Conservation (phyloP, 2,888 invertebrate genomes). For the Rhogogaster chlorosoma region DNA sequence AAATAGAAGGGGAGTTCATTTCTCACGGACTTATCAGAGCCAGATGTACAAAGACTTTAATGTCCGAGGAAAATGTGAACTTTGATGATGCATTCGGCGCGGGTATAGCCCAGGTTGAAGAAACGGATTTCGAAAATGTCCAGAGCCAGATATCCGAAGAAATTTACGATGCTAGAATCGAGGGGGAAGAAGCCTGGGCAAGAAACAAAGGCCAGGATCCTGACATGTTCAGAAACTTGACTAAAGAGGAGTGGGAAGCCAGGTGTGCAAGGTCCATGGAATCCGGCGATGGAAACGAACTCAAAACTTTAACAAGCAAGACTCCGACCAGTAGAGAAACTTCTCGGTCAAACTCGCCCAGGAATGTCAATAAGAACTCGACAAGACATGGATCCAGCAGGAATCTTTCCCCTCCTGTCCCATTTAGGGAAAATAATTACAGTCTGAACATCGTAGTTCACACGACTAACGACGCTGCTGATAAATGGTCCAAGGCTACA, state of each 20-base stretch:
- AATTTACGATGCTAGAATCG: background rate
- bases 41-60: background rate
- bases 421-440: background rate
- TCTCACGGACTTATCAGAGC: conserved; percentile 12
- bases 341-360: background rate
- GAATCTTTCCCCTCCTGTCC: conserved; percentile 1
- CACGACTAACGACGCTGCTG: background rate
- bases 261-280: conserved; percentile 64
- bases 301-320: background rate
- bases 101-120: conserved; percentile 68
- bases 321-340: conserved; percentile 9
- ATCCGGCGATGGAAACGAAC: background rate
- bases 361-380: background rate
- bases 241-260: conserved; percentile 75
- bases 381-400: background rate
- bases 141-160: background rate
- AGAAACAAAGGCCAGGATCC: conserved; percentile 67
- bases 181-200: conserved; percentile 63
- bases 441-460: background rate
- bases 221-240: conserved; percentile 71
- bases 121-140: background rate
- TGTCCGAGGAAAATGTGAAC: conserved; percentile 57
- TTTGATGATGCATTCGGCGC: conserved; percentile 70
- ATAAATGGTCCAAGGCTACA: conserved; percentile 7
- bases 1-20: conserved; percentile 11